phyloP scores from a whole-genome alignment of 2,113 vertebrate species.

The Suricata suricatta region DNA sequence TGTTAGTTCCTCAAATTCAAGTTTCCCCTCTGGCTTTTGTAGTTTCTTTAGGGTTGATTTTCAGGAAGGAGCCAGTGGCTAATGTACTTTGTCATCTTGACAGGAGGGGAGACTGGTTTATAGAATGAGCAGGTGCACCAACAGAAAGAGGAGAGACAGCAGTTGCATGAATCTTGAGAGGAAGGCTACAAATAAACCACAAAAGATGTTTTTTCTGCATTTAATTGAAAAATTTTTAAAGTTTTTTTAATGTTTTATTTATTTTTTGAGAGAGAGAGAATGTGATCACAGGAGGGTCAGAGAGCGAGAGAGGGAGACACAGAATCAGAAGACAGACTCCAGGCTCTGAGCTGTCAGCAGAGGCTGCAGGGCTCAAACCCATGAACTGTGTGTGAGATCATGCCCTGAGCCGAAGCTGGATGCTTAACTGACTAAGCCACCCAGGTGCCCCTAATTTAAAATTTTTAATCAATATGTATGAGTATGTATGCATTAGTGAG shows the following conservation, averaged over 20 bases:
- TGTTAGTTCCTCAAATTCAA: constrained; percentile 8
- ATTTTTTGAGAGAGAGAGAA: no score
- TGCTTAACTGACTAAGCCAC: no score
- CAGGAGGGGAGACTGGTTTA: constrained; percentile 60
- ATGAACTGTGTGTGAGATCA: no score
- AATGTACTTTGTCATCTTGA: constrained; percentile 69
- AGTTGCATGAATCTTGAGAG: constrained; percentile 6
- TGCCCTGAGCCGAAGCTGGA: no score
- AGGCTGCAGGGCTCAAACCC: no score
- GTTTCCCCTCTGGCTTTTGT: constrained; percentile 26
- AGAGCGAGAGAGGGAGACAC: no score
- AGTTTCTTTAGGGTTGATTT: constrained; percentile 65
- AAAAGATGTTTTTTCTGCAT: neutral
- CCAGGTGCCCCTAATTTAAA: no score
- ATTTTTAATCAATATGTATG: constrained; percentile 14
- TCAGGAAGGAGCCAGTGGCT: constrained; percentile 53
- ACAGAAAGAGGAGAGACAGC: neutral
- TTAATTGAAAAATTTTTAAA: neutral
- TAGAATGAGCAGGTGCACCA: constrained; percentile 48
- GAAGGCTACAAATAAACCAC: neutral
- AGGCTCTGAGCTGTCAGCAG: no score
- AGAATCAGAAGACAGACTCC: no score
- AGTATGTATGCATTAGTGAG: neutral
- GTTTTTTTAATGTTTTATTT: no score
- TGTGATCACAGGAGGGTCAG: no score